A percentile compares a stretch with the other conserved stretches of the same genome.
Evolutionary conservation across 2,888 invertebrate species (phyloP).

Genomic region (Parnassius orleans): DNA sequence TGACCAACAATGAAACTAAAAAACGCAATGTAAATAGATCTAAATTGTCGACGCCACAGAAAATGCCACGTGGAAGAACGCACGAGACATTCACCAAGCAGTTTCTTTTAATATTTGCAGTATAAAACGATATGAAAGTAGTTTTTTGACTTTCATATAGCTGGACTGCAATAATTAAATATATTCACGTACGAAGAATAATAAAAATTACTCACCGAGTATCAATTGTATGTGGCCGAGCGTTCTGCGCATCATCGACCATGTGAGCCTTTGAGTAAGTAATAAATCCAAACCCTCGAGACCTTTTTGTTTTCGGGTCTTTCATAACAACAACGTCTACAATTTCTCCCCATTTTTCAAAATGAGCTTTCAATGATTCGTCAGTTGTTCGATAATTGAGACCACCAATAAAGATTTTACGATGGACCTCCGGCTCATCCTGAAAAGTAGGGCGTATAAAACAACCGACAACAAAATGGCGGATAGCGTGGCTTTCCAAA

Average conservation of each 20-base stretch:
- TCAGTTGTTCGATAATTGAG: constrained; percentile 97
- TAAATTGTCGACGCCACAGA: constrained; percentile 64
- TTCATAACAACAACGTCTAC: constrained; percentile 99
- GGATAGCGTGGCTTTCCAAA: constrained; percentile 39
- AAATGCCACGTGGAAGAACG: constrained; percentile 64
- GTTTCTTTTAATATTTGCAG: constrained; percentile 64
- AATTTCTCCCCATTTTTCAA: constrained; percentile 98
- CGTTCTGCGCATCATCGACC: constrained; percentile 97
- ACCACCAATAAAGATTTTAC: constrained; percentile 97
- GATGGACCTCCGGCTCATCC: constrained; percentile 90
- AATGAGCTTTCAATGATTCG: constrained; percentile 95
- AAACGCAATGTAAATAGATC: constrained; percentile 1
- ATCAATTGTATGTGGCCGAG: constrained; percentile 95
- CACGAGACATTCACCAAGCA: constrained; percentile 72
- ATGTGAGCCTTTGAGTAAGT: constrained; percentile 96
- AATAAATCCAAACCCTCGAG: constrained; percentile 98
- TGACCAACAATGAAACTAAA: too few relatives aligned
- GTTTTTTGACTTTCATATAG: constrained; percentile 58
- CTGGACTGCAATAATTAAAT: constrained; percentile 60
- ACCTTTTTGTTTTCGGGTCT: constrained; percentile 96
- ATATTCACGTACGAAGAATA: neutral
- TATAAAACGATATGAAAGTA: constrained; percentile 69
- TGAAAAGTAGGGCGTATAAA: constrained; percentile 37
- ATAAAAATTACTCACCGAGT: constrained; percentile 80
- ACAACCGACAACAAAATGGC: constrained; percentile 74